phyloP scores from a whole-genome alignment of 2,888 invertebrate species.

The Physocephala rufipes region DNA sequence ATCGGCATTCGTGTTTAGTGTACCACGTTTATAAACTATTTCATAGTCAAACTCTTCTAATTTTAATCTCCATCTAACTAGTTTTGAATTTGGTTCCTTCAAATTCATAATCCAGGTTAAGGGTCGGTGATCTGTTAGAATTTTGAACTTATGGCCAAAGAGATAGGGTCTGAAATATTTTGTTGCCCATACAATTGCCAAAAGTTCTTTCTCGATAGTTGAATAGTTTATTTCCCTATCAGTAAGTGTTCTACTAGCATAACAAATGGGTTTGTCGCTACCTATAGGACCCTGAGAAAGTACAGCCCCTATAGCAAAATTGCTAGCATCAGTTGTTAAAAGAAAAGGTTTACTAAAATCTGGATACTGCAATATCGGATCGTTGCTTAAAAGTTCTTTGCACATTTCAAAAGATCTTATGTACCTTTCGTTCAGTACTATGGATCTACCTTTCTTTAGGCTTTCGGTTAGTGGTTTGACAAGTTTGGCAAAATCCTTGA shows the following conservation, averaged over 20 bases:
- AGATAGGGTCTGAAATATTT: conserved; percentile 46
- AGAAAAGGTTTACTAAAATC: too few species aligned
- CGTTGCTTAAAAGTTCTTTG: too few species aligned
- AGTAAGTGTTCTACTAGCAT: conserved; percentile 38
- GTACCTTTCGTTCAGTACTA: too few species aligned
- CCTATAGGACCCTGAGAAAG: too few species aligned
- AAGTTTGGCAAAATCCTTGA: conserved; percentile 30
- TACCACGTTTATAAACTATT: conserved; percentile 35
- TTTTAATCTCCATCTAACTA: conserved; percentile 40
- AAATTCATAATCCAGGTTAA: conserved; percentile 34
- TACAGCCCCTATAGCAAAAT: too few species aligned
- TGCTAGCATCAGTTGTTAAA: too few species aligned
- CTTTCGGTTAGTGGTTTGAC: too few species aligned
- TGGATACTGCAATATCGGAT: too few species aligned
- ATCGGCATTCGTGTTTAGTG: too few species aligned
- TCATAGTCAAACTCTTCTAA: conserved; percentile 40
- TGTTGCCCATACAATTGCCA: conserved; percentile 42
- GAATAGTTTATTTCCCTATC: conserved; percentile 40
- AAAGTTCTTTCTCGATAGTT: conserved; percentile 43
- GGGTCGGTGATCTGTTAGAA: conserved; percentile 41
- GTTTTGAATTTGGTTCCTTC: conserved; percentile 36
- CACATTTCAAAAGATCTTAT: too few species aligned
- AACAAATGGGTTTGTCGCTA: conserved; percentile 21
- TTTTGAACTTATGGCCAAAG: conserved; percentile 35
- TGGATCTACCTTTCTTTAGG: too few species aligned